These are phyloP conservation scores for Dallia pectoralis DNA, from an alignment of 2,797 vertebrate species.

Conservation along the genomic window DNA sequence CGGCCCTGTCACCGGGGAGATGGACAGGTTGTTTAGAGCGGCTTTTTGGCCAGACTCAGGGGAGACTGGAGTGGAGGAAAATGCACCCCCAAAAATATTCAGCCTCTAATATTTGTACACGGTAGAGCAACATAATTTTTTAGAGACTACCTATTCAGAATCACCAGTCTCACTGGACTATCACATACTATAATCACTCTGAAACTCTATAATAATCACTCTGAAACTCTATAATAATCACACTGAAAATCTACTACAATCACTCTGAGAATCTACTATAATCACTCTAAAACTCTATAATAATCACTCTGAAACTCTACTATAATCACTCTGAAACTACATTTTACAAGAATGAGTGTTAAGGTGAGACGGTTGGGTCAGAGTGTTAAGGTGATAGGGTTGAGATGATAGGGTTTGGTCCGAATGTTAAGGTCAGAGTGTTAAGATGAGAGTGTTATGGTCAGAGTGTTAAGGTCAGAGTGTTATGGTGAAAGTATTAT, in stretches of 20 bases:
- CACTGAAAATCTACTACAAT: too few species aligned
- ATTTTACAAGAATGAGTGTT: too few species aligned
- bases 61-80: conserved; percentile 19
- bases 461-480: neutral
- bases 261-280: too few species aligned
- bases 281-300: too few species aligned
- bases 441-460: conserved; percentile 55
- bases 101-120: conserved; percentile 56
- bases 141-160: conserved; percentile 37
- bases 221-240: too few species aligned
- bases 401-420: too few species aligned
- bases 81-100: conserved; percentile 48
- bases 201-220: too few species aligned
- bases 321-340: too few species aligned
- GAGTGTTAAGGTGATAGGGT: neutral
- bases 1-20: conserved; percentile 38
- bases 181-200: too few species aligned
- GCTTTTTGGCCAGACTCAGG: conserved; percentile 42
- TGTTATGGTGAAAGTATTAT: conserved; percentile 8
- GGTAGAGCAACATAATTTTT: conserved; percentile 53
- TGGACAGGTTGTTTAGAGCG: conserved; percentile 45
- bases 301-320: too few species aligned
- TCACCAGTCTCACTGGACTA: neutral
- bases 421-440: too few species aligned
- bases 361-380: conserved; percentile 53